Conservation (phyloP, 2,797 vertebrate species). For the Scleropages formosus region DNA sequence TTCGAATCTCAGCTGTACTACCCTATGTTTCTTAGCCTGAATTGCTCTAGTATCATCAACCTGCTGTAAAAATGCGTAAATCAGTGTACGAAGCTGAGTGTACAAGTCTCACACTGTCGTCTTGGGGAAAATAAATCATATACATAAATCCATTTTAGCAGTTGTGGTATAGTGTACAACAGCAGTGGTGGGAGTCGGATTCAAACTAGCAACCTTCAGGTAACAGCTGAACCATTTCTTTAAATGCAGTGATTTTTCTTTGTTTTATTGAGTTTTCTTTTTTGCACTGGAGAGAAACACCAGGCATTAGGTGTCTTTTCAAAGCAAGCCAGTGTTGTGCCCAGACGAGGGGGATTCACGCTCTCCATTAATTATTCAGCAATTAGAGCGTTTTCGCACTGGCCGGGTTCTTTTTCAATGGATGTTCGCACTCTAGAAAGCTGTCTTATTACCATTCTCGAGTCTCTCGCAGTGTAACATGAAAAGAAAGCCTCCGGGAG, state of each 20-base stretch:
- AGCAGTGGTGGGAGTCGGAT: too few species aligned
- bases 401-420: background rate
- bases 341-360: background rate
- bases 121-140: too few species aligned
- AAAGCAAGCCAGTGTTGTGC: background rate
- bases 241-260: background rate
- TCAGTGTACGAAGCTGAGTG: too few species aligned
- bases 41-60: too few species aligned
- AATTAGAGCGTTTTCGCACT: background rate
- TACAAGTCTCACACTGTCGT: too few species aligned
- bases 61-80: too few species aligned
- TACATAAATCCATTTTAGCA: too few species aligned
- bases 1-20: too few species aligned
- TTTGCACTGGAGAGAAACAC: background rate
- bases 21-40: too few species aligned
- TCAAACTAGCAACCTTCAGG: too few species aligned
- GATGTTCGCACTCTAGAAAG: background rate
- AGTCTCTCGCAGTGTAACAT: background rate
- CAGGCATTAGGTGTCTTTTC: background rate
- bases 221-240: too few species aligned
- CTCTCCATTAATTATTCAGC: slow-evolving; percentile 18
- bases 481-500: background rate
- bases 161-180: too few species aligned
- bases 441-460: slow-evolving; percentile 11
- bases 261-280: background rate